Percentiles rank a stretch among this genome's conserved stretches.
These are phyloP conservation scores for Epicampocera succincta DNA, from an alignment of 2,888 invertebrate genomes.

Conservation along the genomic window DNA sequence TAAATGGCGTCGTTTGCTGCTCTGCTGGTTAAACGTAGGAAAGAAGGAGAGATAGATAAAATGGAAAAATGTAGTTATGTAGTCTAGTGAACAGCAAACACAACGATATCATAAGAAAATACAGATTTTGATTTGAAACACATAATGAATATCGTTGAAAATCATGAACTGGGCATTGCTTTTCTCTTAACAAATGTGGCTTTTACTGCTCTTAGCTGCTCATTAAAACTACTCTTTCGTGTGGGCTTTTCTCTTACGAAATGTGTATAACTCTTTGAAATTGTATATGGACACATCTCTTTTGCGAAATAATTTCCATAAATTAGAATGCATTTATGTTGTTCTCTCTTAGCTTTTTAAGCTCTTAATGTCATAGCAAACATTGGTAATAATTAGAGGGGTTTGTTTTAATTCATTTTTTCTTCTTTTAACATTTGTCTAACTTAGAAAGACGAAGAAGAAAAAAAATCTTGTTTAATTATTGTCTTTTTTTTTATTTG, in stretches of 20 bases:
- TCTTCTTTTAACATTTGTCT: constrained; percentile 5
- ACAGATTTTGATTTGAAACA: neutral
- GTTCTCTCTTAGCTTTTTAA: neutral
- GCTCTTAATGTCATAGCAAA: neutral
- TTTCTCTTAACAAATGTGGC: constrained; percentile 35
- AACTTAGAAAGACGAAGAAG: neutral
- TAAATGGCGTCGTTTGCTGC: constrained; percentile 62
- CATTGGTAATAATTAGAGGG: constrained; percentile 6
- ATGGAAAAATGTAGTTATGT: constrained; percentile 57
- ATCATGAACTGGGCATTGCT: constrained; percentile 20
- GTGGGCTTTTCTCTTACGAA: neutral
- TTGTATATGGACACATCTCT: no score
- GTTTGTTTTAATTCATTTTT: constrained; percentile 20
- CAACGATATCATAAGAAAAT: constrained; percentile 37
- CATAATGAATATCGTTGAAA: constrained; percentile 34
- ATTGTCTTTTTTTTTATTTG: neutral
- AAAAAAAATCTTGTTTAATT: constrained; percentile 34
- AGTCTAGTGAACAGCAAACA: constrained; percentile 17
- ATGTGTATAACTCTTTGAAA: neutral
- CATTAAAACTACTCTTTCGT: neutral
- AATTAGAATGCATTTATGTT: neutral
- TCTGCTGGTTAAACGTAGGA: constrained; percentile 29
- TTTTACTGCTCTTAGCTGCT: neutral
- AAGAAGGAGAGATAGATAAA: constrained; percentile 36
- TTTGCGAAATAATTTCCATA: neutral